Conservation (phyloP, 2,113 vertebrate species). For the Chauna torquata region DNA sequence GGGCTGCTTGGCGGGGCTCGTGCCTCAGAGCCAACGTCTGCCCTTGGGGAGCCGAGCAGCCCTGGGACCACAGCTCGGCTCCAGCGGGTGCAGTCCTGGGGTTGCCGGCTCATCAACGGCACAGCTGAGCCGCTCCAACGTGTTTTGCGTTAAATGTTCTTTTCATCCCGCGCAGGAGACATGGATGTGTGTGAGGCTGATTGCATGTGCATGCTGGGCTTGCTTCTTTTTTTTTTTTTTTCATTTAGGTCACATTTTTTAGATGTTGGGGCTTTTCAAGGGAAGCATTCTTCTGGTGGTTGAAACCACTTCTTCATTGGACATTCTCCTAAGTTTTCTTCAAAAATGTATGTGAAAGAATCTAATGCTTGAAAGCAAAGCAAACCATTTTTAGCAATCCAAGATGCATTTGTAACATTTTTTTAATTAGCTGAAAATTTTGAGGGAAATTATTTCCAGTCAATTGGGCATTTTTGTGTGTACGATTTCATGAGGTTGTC, state of each 20-base stretch:
- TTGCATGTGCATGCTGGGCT: neutral
- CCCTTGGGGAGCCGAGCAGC: neutral
- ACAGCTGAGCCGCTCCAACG: neutral
- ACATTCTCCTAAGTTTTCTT: neutral
- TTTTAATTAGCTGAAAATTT: neutral
- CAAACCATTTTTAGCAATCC: neutral
- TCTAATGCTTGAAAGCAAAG: neutral
- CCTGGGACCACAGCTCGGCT: neutral
- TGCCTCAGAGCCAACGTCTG: neutral
- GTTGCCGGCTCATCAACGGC: accelerated
- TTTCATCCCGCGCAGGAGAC: accelerated
- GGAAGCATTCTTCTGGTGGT: neutral
- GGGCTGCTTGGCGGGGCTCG: neutral
- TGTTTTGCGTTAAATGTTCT: neutral
- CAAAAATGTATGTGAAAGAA: neutral
- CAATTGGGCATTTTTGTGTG: neutral
- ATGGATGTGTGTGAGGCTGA: neutral
- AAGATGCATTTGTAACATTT: neutral
- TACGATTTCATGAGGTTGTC: neutral
- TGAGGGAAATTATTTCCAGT: neutral
- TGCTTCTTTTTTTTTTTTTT: neutral
- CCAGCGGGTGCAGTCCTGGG: neutral
- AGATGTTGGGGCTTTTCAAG: neutral
- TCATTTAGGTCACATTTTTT: neutral
- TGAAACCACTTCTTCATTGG: neutral